phyloP scores from a whole-genome alignment of 2,113 vertebrate species.

The Orthochromis malagaraziensis region DNA sequence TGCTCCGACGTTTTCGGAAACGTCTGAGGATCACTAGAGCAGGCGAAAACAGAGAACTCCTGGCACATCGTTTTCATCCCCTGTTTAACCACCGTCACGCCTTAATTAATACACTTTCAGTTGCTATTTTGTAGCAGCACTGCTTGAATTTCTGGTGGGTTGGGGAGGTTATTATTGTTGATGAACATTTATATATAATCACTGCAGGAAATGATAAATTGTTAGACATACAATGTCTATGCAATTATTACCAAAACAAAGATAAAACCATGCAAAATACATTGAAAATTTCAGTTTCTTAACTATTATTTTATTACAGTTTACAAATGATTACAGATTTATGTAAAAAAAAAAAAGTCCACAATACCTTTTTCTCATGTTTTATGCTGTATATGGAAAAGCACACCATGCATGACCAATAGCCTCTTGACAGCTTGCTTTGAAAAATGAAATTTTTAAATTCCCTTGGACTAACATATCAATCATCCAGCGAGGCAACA shows the following conservation, averaged over 20 bases:
- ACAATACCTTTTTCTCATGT: not conserved
- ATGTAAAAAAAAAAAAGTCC: not conserved
- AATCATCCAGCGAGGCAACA: not conserved
- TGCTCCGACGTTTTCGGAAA: not conserved
- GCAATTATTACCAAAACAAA: not conserved
- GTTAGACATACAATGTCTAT: not conserved
- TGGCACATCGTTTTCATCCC: not conserved
- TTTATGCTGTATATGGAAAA: not conserved
- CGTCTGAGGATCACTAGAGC: not conserved
- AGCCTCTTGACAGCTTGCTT: not conserved
- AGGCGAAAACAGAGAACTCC: not conserved
- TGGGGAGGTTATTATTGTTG: not conserved
- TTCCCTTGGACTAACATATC: not conserved
- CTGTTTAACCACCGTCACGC: not conserved
- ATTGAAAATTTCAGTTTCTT: not conserved
- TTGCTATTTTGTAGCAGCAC: not conserved
- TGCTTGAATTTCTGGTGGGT: not conserved
- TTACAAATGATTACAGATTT: not conserved
- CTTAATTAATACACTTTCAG: not conserved
- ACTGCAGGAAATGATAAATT: not conserved
- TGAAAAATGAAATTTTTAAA: not conserved
- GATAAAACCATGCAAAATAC: not conserved
- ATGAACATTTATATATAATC: not conserved
- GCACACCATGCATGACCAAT: not conserved
- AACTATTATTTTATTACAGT: not conserved